Percentiles rank a stretch among this genome's conserved stretches.
Conservation (phyloP, 2,888 invertebrate genomes). For the Schizaphis graminum region DNA sequence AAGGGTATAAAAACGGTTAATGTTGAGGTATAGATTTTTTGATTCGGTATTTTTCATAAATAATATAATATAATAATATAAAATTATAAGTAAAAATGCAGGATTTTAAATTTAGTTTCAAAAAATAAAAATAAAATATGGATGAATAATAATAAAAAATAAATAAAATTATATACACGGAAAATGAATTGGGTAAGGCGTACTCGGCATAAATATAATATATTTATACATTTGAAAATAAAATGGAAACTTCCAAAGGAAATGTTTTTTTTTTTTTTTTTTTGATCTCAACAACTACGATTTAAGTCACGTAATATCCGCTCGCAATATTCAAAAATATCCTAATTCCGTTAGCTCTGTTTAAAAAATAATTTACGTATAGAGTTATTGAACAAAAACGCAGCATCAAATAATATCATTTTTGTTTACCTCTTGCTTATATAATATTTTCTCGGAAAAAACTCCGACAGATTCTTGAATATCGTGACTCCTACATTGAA, state of each 20-base stretch:
- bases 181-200: not conserved
- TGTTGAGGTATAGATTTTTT: not conserved
- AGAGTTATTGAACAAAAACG: too few species aligned
- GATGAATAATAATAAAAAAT: not conserved
- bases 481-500: slow-evolving; percentile 73
- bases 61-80: not conserved
- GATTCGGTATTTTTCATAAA: not conserved
- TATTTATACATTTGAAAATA: not conserved
- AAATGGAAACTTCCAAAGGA: not conserved
- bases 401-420: not conserved
- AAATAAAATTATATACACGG: not conserved
- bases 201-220: not conserved
- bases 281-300: not conserved
- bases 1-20: not conserved
- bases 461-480: slow-evolving; percentile 77
- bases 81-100: not conserved
- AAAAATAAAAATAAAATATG: not conserved
- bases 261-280: not conserved
- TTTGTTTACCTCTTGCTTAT: slow-evolving; percentile 46
- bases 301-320: not conserved
- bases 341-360: not conserved
- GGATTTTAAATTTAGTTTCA: not conserved
- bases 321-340: not conserved
- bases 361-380: not conserved
- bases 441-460: slow-evolving; percentile 73